Base-by-base conservation (phyloP, 2,888 invertebrate species). In the Cephus nigrinus region DNA sequence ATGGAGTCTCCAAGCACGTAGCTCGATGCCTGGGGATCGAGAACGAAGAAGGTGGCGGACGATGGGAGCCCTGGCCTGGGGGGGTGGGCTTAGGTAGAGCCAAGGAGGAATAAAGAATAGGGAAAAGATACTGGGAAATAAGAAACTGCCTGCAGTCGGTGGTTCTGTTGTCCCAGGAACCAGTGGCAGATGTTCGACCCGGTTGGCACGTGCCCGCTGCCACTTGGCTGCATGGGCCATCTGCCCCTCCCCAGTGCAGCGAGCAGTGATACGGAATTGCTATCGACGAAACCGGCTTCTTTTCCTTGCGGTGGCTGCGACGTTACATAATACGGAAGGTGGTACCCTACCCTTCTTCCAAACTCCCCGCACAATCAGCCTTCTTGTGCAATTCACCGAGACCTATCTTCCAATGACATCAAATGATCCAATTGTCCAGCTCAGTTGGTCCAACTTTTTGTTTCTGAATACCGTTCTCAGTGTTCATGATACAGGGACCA, bases 131-230 rank as follows among this genome's bases (percentile, higher is more conserved):
- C 69, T 40, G 40, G 40, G 69, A 69, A 69, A 69, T 32, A 69
- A 69, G 69, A 69, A 69, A 69, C 69, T 69, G 69, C 30, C 69
- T 69, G 69, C 69, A 82, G 84, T 85, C 85, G 85, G 85, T 85
- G 85, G 85, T 85, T 85, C 68, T 84, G 32, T 32, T n/a, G 40
- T 31, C 75, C 30, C 75, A 87, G 87, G 86, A 88, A 88, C 84
- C 82, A 86, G 82, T 86, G 88, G 91, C 91, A 91, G 91, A 91
- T 91, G 91, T 91, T 91, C 85, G 80, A 82, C 80, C 84, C 85
- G 86, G 84, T 85, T 87, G 90, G 90, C 91, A 91, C 91, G 91
- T 91, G 91, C 91, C 91, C 90, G 90, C 90, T 91, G 90, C 91
- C 91, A 91, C 91, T 91, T 91, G 89, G 91, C 90, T 87, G 90